Evolutionary conservation across 2,888 invertebrate genomes (phyloP).

Genomic region (Polylopha cassiicola): DNA sequence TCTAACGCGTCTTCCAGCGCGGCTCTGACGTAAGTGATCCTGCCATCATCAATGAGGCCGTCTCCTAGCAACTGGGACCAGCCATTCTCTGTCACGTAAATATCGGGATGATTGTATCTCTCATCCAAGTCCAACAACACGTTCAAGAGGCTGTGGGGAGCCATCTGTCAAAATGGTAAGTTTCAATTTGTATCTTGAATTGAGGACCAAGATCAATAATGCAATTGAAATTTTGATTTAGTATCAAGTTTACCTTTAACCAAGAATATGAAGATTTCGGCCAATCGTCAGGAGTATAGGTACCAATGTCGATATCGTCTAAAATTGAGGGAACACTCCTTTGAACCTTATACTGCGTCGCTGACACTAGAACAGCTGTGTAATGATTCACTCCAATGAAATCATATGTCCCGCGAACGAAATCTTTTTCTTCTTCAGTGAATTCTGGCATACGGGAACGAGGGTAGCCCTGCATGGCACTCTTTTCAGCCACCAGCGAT

Average conservation of each 20-base stretch:
- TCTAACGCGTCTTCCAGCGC: slow-evolving; percentile 62
- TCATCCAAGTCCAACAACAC: slow-evolving; percentile 66
- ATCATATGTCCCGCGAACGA: slow-evolving; percentile 48
- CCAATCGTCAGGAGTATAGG: slow-evolving; percentile 25
- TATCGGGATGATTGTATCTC: slow-evolving; percentile 66
- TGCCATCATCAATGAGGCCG: not conserved
- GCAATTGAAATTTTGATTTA: no score
- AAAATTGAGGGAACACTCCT: slow-evolving; percentile 9
- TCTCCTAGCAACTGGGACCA: not conserved
- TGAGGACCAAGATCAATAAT: slow-evolving; percentile 20
- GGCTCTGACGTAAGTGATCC: slow-evolving; percentile 36
- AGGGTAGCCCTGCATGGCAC: slow-evolving; percentile 55
- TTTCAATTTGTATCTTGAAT: no score
- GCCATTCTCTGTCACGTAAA: not conserved
- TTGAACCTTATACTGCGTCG: slow-evolving; percentile 28
- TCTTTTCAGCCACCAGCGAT: slow-evolving; percentile 59
- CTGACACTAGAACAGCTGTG: slow-evolving; percentile 52
- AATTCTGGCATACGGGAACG: slow-evolving; percentile 66
- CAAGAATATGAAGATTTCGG: slow-evolving; percentile 8
- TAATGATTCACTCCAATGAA: slow-evolving; percentile 82
- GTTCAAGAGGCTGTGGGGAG: slow-evolving; percentile 77
- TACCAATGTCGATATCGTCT: slow-evolving; percentile 12
- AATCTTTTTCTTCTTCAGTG: slow-evolving; percentile 50
- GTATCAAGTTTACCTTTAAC: slow-evolving; percentile 28
- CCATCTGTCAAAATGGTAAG: no score